Conservation (phyloP, 2,113 vertebrate species). For the Pelusios castaneus region DNA sequence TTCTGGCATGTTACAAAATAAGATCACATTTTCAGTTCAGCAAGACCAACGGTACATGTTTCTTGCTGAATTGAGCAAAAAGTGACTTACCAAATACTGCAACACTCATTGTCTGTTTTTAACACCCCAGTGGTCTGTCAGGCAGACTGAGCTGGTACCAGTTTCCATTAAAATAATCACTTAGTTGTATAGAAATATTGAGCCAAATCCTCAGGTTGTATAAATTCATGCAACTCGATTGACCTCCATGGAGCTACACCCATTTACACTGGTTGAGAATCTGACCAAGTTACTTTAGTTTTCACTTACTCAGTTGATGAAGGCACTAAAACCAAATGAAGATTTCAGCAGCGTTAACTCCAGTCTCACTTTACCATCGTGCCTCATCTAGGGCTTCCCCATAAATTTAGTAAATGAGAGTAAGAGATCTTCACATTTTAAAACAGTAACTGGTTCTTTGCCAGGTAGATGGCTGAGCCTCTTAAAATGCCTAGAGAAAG, state of each 20-base stretch:
- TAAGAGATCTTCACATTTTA: not conserved
- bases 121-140: not conserved
- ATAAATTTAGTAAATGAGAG: not conserved
- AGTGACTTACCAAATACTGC: not conserved
- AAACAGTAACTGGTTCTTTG: not conserved
- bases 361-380: not conserved
- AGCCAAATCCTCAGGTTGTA: not conserved
- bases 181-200: not conserved
- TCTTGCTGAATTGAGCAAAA: not conserved
- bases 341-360: not conserved
- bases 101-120: not conserved
- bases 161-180: not conserved
- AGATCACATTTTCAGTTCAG: not conserved
- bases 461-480: not conserved
- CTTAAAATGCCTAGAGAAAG: not conserved
- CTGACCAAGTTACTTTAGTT: not conserved
- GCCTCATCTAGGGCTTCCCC: not conserved
- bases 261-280: not conserved
- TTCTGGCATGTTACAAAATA: not conserved
- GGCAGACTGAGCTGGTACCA: not conserved
- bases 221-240: not conserved
- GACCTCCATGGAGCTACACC: not conserved
- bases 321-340: not conserved
- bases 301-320: not conserved
- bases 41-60: not conserved